Conservation (phyloP, 2,888 invertebrate species). For the Aphodius sticticus region DNA sequence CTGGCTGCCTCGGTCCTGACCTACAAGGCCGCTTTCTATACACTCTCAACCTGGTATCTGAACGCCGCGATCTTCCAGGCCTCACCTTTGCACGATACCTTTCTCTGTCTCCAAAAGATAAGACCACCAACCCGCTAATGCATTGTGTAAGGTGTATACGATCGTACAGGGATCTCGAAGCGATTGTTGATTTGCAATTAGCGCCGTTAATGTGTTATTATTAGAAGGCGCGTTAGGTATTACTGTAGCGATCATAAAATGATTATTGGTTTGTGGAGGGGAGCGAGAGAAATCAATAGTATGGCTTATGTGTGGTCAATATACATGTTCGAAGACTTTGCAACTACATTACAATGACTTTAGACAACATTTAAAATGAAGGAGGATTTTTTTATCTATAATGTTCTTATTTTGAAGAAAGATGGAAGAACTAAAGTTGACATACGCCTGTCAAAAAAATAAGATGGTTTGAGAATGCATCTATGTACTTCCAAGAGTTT, state of each 20-base stretch:
- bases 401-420: too few species aligned
- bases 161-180: not conserved
- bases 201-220: not conserved
- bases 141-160: not conserved
- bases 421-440: too few species aligned
- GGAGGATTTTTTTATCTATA: too few species aligned
- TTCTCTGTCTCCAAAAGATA: not conserved
- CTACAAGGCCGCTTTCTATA: slow-evolving; percentile 36
- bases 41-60: not conserved
- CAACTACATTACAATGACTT: too few species aligned
- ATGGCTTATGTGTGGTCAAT: too few species aligned
- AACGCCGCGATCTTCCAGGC: not conserved
- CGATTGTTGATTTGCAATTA: not conserved
- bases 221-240: not conserved
- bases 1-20: slow-evolving; percentile 27
- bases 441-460: too few species aligned
- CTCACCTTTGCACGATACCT: not conserved
- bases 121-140: not conserved
- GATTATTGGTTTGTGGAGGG: not conserved
- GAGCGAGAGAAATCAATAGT: too few species aligned
- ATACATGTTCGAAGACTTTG: too few species aligned
- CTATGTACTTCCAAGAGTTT: too few species aligned
- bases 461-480: too few species aligned
- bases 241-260: not conserved
- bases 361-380: too few species aligned